Base-by-base conservation (phyloP, 2,113 vertebrate genomes). In the Sinocyclocheilus grahami region DNA sequence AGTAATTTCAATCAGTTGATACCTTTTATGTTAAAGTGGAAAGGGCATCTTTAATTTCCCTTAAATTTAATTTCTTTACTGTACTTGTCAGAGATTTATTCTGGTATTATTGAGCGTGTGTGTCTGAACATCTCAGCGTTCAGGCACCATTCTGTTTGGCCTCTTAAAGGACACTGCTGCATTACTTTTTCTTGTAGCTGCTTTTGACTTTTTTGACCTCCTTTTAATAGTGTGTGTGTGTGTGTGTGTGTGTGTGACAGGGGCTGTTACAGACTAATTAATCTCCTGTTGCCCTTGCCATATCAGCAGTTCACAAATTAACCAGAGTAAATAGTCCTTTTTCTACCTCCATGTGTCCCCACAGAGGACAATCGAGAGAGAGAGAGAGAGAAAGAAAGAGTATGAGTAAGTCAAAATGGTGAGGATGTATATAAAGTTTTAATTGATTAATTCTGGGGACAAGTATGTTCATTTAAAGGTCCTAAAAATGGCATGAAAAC, bases 211-310 rank as follows among this genome's bases (percentile, higher is more conserved):
- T 53, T 71, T 89, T 87, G 89, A 71, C 86, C 87, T 79, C 76
- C 62, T 88, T 89, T 79, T 14, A 72, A 8, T 33, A 33, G 30
- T 33, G 3, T 67, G n/a, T 62, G 83, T 85, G 74, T 75, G 76
- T 85, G 39, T 85, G 39, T 85, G n/a, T 60, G 83, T 85, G 72
- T 74, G 75, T 85, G 39, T 67, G 62, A 87, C 84, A 85, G 77
- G 74, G 1, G 24, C 67, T n/a, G 86, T 86, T 86, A 42, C 6
- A 78, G 77, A 92, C 91, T 92, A 91, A 92, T 93, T 91, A 91
- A 87, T 69, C 46, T 71, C 85, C 13, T 86, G 63, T 58, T 67
- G 72, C 87, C 85, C 85, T 85, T 87, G 91, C 53, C 27, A n/a
- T 85, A 88, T 91, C 82, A 91, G 87, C 87, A 87, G 71, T 42